Base-by-base conservation (phyloP, 2,797 vertebrate species). In the Crocodylus rhombifer region DNA sequence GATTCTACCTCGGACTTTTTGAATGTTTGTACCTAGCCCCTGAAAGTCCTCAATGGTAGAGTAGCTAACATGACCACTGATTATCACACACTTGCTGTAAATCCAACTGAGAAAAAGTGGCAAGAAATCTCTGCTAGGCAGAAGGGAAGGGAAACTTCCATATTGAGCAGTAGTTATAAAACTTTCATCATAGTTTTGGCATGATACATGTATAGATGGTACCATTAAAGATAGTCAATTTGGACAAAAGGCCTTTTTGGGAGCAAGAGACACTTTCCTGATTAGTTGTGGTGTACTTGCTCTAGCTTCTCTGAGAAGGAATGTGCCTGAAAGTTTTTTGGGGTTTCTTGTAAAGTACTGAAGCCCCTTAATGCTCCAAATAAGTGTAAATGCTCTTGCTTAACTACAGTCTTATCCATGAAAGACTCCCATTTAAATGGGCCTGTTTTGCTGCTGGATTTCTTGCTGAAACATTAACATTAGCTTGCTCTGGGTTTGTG, bases 121-220 rank as follows among this genome's bases (percentile, higher is more conserved):
- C 1, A 1, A 85, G 55, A 51, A 33, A 6, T 55, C 56, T 9
- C 28, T 79, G 62, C 0, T 62, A 0, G 62, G 76, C 87, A 51
- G 67, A 6, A 23, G 56, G 56, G 5, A 62, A 25, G 10, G 26
- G 9, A 26, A 62, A 5, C 61, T 82, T 60, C 67, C 74, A 0
- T 73, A 26, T 2, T 77, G 51, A 74, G 33, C 55, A 58, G 21
- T 7, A 28, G 55, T 62, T 88, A n/a, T 57, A 69, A 69, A 55
- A 62, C 2, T 0, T 71, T 82, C 73, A 58, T 42, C 82, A 83
- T 20, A 93, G 74, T 84, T 65, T 3, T 2, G 18, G 42, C 55
- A 36, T 1, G 1, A 30, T 42, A 80, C n/a, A 81, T 42, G 42
- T 42, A 42, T 42, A 42, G 42, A 42, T 42, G 42, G 9, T 9